Evolutionary conservation across 2,888 invertebrate genomes (phyloP), one percentile per base, ranked within the genome.

Genomic region (Resseliella maxima): DNA sequence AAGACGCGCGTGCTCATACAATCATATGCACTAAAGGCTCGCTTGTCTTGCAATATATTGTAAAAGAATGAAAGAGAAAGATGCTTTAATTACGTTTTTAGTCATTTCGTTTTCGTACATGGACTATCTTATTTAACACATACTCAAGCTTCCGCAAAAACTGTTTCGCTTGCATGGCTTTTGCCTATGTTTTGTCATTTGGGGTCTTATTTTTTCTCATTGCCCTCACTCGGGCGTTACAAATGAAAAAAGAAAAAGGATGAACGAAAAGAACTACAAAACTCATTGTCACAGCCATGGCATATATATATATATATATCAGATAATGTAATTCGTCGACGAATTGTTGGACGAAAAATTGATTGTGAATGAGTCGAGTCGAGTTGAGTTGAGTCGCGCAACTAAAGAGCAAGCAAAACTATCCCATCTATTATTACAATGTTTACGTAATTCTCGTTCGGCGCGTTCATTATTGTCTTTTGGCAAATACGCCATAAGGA

Each of bases 201-300:
- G 8, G 46, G 2, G 5, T n/a, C 24, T 24, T 24, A 59, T 59
- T 59, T 59, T 59, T 59, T 24, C 5, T 24, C n/a, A 59, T 59
- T 59, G 59, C 59, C n/a, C 0, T 59, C 59, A 24, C 15, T 18
- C 46, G 18, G 18, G 46, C 46, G 18, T 8, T 41, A 12, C 41
- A 41, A 41, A n/a, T n/a, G 41, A 41, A 12, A 41, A 12, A 5
- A 8, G 21, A 18, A 50, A 18, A 50, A 18, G 21, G 50, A 18
- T 18, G 15, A 24, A 59, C 18, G n/a, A 50, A 50, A 12, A 59
- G 31, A 72, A 31, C 0, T 35, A 72, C 72, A 31, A 72, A 72
- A 72, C 31, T 72, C 72, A 72, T 72, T 72, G 72, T 72, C 72
- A 72, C 35, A 72, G 72, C 72, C 72, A 72, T 72, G 31, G 72